Evolutionary conservation across 2,888 invertebrate genomes (phyloP), one percentile per base, ranked within the genome.

Genomic region (Lasioglossum calceatum): DNA sequence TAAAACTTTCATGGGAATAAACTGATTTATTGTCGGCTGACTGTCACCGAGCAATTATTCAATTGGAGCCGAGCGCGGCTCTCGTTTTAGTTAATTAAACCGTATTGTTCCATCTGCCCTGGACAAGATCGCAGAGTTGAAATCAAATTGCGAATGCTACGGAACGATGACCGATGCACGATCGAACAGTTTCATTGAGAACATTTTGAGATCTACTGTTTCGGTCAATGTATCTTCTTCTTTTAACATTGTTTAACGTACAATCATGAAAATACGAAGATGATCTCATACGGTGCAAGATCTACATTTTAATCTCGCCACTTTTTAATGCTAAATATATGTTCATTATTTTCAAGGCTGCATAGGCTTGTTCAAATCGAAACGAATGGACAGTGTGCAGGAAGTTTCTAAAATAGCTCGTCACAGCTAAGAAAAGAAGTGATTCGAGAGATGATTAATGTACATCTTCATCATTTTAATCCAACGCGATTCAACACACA

Each of bases 371-470:
- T 4, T 61, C 1, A 61, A 61, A 14, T 36, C 36, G 19, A 19
- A 16, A 19, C 19, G 19, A 14, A 16, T 50, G 77, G 39, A 70
- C 74, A 77, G 50, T 36, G 3, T 23, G 19, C 16, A 2, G 61
- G 79, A 72, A 72, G 54, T 32, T 23, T 19, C 4, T 58, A 27
- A 61, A 50, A 44, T n/a, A 64, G 36, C n/a, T 50, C 14, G 72
- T 76, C 54, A 82, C 14, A n/a, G 47, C 39, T 74, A 77, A 77
- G 67, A 74, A 74, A 74, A 84, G 84, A 74, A 42, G 77, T 42
- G 77, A 78, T 73, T 67, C 16, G 47, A 74, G 23, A 39, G 58
- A 82, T 67, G 82, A 82, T 80, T 73, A 67, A 76, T 76, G 23
- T 32, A 44, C 44, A 39, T 75, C 32, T 23, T 50, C 70, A 61